Evolutionary conservation across 2,797 vertebrate genomes (phyloP), one percentile per base, ranked within the genome.

Genomic region (Moxostoma hubbsi): DNA sequence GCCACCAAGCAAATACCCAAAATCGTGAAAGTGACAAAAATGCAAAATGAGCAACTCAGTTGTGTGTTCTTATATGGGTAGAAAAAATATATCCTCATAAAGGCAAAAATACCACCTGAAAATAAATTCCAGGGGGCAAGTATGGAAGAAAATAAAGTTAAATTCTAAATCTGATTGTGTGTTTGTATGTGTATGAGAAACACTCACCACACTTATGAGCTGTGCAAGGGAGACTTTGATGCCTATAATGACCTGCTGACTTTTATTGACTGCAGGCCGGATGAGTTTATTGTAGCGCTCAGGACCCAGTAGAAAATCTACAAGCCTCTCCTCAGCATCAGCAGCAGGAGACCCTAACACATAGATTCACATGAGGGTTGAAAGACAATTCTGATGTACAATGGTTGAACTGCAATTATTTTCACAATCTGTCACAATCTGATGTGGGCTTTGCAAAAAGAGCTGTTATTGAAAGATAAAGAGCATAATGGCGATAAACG

Each of bases 221-320:
- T 95, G 94, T 47, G 94, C 94, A 72, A 94, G 88, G 53, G 93
- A 93, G 76, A 95, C 93, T 86, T 94, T 93, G 57, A 94, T 92
- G 78, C 94, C 93, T 79, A 95, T 92, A 82, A 93, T 93, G 88
- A 95, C 92, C 87, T 94, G 92, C 79, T 94, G 93, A 84, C 90
- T 94, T 83, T 92, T 94, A 79, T 94, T 94, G 62, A 93, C 90
- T 1, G 94, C 94, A 0, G 94, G 93, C 74, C 94, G 85, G 87
- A 94, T 93, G 80, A 95, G 90, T 81, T 94, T 94, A 83, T 95
- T 95, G 89, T 95, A 95, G 64, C 90, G 93, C 85, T 94, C 93
- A 0, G 92, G 90, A 77, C 92, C 85, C 85, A 95, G 77, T 75
- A 95, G 88, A 84, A 92, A 91, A 84, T 93, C 94, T 47, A 94